These are phyloP conservation scores for Clistopyga incitator DNA, from an alignment of 2,888 invertebrate species.

Conservation along the genomic window DNA sequence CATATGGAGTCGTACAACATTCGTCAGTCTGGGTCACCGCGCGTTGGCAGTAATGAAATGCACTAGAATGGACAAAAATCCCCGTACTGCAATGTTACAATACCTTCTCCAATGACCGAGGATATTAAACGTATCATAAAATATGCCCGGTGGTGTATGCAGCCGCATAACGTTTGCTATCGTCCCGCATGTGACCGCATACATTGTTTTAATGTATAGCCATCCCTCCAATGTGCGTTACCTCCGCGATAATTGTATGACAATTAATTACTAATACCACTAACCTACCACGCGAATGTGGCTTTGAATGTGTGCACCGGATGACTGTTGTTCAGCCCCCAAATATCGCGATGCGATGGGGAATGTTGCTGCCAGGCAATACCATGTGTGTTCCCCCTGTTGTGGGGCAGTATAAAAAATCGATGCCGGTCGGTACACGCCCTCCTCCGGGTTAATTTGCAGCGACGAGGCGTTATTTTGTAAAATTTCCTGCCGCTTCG, in stretches of 20 bases:
- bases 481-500: neutral
- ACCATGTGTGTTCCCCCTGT: neutral
- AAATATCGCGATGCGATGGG: slow-evolving; percentile 23
- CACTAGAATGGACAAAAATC: neutral
- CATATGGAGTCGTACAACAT: slow-evolving; percentile 2
- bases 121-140: slow-evolving; percentile 57
- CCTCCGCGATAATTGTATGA: slow-evolving; percentile 43
- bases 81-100: slow-evolving; percentile 22
- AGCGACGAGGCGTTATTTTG: slow-evolving; percentile 29
- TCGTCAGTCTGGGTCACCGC: slow-evolving; percentile 20
- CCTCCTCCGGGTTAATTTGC: slow-evolving; percentile 8
- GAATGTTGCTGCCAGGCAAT: neutral
- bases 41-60: slow-evolving; percentile 36
- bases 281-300: slow-evolving; percentile 38
- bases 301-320: slow-evolving; percentile 6
- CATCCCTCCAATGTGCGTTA: slow-evolving; percentile 11
- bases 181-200: slow-evolving; percentile 36
- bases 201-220: slow-evolving; percentile 42
- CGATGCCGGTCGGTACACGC: slow-evolving; percentile 9
- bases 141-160: slow-evolving; percentile 24
- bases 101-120: neutral
- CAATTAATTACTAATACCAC: slow-evolving; percentile 55
- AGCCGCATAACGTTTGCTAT: slow-evolving; percentile 46
- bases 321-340: slow-evolving; percentile 21
- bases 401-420: neutral